Evolutionary conservation across 2,113 vertebrate species (phyloP), one percentile per base, ranked within the genome.

Genomic region (Apteryx owenii): DNA sequence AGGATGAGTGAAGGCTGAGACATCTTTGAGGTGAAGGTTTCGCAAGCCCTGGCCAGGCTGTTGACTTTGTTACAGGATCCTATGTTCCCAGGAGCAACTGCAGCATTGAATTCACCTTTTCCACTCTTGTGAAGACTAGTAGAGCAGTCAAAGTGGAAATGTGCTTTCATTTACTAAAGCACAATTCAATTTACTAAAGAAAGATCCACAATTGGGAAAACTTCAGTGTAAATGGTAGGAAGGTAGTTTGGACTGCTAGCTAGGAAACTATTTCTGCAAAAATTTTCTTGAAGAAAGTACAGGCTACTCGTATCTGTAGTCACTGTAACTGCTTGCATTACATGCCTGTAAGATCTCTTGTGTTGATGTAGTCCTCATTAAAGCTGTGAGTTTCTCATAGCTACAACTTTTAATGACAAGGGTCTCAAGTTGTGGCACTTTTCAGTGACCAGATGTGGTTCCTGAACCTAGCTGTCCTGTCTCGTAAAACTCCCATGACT

Each of bases 1-100:
- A 38, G 10, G 8, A 85, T 0, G 0, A 72, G 20, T 0, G 0
- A 81, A 68, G 53, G 6, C 60, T 72, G 89, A 80, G 70, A 19
- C 36, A 22, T 72, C 20, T 23, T 38, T 50, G 50, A 82, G 62
- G 76, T 85, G 17, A 53, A 61, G 61, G 29, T 72, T 85, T 91
- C 81, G 50, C 83, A 81, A 81, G 25, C 54, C 58, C 38, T 83
- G 1, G 0, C 60, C 17, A n/a, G 40, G 58, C 62, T 82, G 48
- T 50, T 2, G 0, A 7, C 0, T 1, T 79, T 64, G 22, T 73
- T 53, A 31, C 13, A 22, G 71, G 33, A 81, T 54, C 3, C 3
- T 61, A 54, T 4, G 8, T 71, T 90, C 71, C 79, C 4, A 1
- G 71, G 53, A 90, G 31, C 7, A 68, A 22, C 4, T 0, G 3